phyloP scores from a whole-genome alignment of 2,797 vertebrate genomes.

The Salarias fasciatus region DNA sequence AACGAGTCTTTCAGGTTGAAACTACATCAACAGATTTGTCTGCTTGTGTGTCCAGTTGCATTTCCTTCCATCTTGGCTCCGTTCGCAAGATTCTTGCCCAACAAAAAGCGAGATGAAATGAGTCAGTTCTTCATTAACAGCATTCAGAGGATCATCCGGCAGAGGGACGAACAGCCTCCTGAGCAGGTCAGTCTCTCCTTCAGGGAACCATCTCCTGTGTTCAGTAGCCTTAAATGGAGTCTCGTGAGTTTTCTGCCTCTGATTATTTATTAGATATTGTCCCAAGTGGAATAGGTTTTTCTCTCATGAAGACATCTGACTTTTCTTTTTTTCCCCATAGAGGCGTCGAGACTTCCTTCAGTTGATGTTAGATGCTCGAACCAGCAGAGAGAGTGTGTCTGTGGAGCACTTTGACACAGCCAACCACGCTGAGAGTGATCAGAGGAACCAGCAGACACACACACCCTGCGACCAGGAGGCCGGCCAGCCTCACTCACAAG shows the following conservation, averaged over 20 bases:
- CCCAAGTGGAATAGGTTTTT: no score
- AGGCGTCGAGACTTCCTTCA: conserved; percentile 93
- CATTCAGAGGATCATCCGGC: conserved; percentile 86
- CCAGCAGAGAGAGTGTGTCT: conserved; percentile 50
- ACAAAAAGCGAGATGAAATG: conserved; percentile 86
- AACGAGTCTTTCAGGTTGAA: not conserved
- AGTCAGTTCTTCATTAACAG: conserved; percentile 88
- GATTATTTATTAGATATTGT: no score
- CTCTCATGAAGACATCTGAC: no score
- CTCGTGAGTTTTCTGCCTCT: no score
- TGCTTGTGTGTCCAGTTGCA: conserved; percentile 79
- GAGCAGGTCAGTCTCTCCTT: conserved; percentile 82
- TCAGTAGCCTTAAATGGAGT: no score
- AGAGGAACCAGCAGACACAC: not conserved
- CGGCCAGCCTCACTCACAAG: not conserved
- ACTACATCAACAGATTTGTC: no score
- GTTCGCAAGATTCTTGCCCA: conserved; percentile 84
- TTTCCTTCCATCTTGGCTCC: conserved; percentile 89
- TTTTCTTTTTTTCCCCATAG: conserved; percentile 60
- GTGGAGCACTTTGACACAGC: conserved; percentile 77
- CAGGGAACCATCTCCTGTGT: not conserved
- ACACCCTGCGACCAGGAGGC: not conserved
- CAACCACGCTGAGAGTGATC: conserved; percentile 39
- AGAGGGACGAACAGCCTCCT: conserved; percentile 87
- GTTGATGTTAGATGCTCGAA: conserved; percentile 87